Conservation (phyloP, 1,140 invertebrate genomes). For the Vanessa atalanta region DNA sequence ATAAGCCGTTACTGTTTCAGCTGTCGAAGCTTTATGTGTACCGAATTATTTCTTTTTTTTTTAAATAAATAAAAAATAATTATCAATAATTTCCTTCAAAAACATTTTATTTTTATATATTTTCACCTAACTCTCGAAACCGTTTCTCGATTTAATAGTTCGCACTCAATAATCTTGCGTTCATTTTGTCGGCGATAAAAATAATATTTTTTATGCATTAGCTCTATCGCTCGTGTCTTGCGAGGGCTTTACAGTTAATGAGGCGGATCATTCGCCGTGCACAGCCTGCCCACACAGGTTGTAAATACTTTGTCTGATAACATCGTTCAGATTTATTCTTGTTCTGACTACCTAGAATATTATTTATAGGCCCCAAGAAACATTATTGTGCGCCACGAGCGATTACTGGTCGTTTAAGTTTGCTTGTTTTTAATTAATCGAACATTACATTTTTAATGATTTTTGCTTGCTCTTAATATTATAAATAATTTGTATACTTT, state of each 20-base stretch:
- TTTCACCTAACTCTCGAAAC: not conserved
- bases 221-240: slow-evolving; percentile 8
- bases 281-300: slow-evolving; percentile 18
- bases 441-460: not conserved
- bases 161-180: not conserved
- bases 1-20: too few relatives aligned
- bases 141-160: not conserved
- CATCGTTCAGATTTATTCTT: slow-evolving; percentile 6
- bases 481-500: too few relatives aligned
- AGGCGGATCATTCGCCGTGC: slow-evolving; percentile 25
- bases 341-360: slow-evolving; percentile 25
- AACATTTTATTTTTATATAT: not conserved
- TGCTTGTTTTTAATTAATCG: slow-evolving; percentile 5
- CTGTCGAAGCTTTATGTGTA: too few relatives aligned
- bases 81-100: too few relatives aligned
- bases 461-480: not conserved
- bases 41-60: too few relatives aligned
- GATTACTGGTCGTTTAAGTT: not conserved
- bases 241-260: slow-evolving; percentile 24
- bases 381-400: slow-evolving; percentile 2
- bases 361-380: slow-evolving; percentile 12
- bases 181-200: slow-evolving; percentile 10
- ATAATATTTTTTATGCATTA: slow-evolving; percentile 11
- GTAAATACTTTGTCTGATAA: slow-evolving; percentile 2
- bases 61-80: too few relatives aligned